Evolutionary conservation across 2,888 invertebrate species (phyloP), one percentile per base, ranked within the genome.

Genomic region (Theristus sp.): DNA sequence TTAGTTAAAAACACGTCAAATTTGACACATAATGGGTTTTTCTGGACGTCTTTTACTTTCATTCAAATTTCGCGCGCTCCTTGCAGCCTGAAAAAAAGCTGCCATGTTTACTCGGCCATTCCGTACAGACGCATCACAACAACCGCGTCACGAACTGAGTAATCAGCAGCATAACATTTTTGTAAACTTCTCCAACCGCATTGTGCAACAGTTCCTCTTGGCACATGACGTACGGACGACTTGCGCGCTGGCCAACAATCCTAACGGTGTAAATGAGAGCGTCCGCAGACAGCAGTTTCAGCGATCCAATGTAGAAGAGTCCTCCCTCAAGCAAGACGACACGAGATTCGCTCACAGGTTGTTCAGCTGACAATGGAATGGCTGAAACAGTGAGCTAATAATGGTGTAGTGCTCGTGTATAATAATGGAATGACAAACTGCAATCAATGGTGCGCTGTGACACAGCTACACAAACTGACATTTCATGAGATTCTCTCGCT

Each of bases 231-330:
- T 58, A 52, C 1, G 58, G 58, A 2, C 58, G 49, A 26, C 25
- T 58, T 49, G 58, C n/a, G n/a, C 58, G 58, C 24, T 58, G 58
- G 2, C 58, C 58, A 28, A 27, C 58, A 2, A 52, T 46, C n/a
- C 26, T 10, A 6, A 58, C 52, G 24, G 24, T 3, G 31, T 52
- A 58, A 6, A 58, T 2, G 3, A 58, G 1, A 1, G 58, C 58
- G 2, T 58, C 58, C 28, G 25, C 29, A 22, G 47, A 24, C 25
- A 58, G 1, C 2, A 58, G 20, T 2, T 27, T 2, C 17, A 58
- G 25, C 10, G 26, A 10, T 22, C n/a, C 58, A 27, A 46, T 24
- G 52, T 58, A 58, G 27, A 58, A 58, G 6, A 58, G 52, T 10
- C 58, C 58, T 10, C 58, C 58, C 27, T 58, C 58, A 22, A 58